A percentile compares a stretch with the other conserved stretches of the same genome.
Conservation (phyloP, 2,113 vertebrate species). For the Sceloporus tristichus region DNA sequence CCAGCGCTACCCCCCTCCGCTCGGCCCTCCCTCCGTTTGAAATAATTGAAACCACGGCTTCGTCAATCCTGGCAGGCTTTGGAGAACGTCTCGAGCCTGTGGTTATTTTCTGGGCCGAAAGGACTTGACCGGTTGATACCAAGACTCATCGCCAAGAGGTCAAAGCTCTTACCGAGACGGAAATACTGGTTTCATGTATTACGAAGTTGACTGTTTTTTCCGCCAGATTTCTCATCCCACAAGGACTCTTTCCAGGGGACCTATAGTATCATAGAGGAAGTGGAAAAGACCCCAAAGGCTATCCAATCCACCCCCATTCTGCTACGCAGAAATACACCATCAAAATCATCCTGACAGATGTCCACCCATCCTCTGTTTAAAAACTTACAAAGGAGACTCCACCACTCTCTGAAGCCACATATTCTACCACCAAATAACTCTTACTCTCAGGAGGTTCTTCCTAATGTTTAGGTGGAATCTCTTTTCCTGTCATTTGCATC, state of each 20-base stretch:
- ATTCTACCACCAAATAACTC: no score
- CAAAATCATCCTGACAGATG: no score
- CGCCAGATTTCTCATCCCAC: not conserved
- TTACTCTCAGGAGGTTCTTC: no score
- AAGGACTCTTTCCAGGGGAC: not conserved
- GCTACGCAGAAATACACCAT: no score
- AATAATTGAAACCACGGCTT: constrained; percentile 65
- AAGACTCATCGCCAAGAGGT: constrained; percentile 7
- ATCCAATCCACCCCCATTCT: no score
- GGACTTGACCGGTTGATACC: constrained; percentile 13
- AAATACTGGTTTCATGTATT: not conserved
- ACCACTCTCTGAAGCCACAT: no score
- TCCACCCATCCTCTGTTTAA: no score
- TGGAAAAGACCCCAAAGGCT: no score
- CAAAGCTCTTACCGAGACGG: not conserved
- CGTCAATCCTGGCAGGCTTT: constrained; percentile 26
- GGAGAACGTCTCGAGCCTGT: constrained; percentile 4
- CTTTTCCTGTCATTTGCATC: no score
- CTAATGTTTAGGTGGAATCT: no score
- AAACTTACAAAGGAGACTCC: no score
- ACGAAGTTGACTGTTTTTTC: not conserved
- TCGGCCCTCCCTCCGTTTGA: constrained; percentile 28
- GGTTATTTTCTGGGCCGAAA: constrained; percentile 25
- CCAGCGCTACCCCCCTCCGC: constrained; percentile 57
- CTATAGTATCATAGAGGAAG: no score